Percentiles rank a stretch among this genome's conserved stretches.
Conservation (phyloP, 2,113 vertebrate genomes). For the Pseudorectes ferrugineus region DNA sequence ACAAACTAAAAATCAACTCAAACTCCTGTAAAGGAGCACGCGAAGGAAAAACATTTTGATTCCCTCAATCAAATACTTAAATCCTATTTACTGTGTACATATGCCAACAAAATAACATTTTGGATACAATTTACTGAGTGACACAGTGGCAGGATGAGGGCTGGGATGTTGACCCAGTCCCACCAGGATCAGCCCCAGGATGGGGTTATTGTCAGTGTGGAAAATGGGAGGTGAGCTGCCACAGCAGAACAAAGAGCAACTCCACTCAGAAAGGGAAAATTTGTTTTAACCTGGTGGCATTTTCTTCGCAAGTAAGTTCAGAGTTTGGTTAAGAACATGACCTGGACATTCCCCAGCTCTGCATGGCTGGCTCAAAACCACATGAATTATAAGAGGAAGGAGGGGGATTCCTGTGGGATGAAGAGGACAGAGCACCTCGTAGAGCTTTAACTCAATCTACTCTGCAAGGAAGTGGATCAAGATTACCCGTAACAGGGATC, state of each 20-base stretch:
- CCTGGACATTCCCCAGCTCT: background rate
- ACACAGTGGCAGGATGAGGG: background rate
- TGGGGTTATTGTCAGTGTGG: accelerated
- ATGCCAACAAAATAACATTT: background rate
- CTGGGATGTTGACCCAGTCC: background rate
- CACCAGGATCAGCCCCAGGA: background rate
- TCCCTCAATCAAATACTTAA: background rate
- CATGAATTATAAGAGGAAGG: background rate
- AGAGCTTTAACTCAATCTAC: background rate
- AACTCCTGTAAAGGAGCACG: background rate
- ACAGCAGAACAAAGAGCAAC: background rate
- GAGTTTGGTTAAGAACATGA: background rate
- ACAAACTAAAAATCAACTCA: background rate
- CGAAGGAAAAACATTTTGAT: background rate
- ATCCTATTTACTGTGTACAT: background rate
- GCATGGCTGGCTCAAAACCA: background rate
- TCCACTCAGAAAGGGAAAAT: background rate
- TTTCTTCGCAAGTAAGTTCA: background rate
- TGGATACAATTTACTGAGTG: accelerated
- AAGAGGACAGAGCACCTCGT: background rate
- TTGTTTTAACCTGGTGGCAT: background rate
- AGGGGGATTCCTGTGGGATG: background rate
- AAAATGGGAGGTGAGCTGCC: background rate
- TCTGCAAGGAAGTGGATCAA: background rate
- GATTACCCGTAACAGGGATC: background rate